Percentiles rank a stretch among this genome's conserved stretches.
These are phyloP conservation scores for Aegithalos caudatus DNA, from an alignment of 2,113 vertebrate genomes.

Conservation along the genomic window DNA sequence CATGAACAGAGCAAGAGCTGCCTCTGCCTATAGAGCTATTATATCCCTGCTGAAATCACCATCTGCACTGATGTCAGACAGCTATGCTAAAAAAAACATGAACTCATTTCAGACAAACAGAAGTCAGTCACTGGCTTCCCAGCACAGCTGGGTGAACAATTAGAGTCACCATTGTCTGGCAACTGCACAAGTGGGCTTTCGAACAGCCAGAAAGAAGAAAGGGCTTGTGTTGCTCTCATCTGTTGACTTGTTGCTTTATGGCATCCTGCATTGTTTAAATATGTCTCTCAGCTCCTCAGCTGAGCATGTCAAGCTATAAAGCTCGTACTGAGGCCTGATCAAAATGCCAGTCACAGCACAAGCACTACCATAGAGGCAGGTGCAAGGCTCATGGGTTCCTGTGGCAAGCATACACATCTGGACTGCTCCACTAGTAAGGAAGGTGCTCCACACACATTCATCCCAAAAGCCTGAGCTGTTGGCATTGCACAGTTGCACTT, in stretches of 20 bases:
- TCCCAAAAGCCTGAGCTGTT: not conserved
- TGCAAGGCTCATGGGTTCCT: not conserved
- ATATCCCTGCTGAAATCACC: not conserved
- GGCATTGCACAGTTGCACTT: not conserved
- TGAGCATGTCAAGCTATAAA: not conserved
- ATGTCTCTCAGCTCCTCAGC: not conserved
- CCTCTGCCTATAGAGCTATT: not conserved
- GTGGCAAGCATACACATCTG: accelerated
- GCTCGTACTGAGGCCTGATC: accelerated
- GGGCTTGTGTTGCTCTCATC: not conserved
- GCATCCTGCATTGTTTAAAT: not conserved
- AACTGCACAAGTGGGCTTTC: conserved; percentile 13
- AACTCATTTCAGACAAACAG: conserved; percentile 16
- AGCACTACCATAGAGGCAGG: not conserved
- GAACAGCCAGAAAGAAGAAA: not conserved
- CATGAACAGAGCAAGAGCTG: not conserved
- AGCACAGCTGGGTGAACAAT: conserved; percentile 6
- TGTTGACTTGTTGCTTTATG: not conserved
- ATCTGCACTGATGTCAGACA: conserved; percentile 6
- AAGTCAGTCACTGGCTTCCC: not conserved
- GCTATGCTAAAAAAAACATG: not conserved
- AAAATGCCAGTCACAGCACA: not conserved
- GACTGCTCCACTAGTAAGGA: not conserved
- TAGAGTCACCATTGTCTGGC: not conserved
- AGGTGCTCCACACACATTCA: too few species aligned